Conservation (phyloP, 35 echinoderm and acorn worm species). For the Heliocidaris tuberculata region DNA sequence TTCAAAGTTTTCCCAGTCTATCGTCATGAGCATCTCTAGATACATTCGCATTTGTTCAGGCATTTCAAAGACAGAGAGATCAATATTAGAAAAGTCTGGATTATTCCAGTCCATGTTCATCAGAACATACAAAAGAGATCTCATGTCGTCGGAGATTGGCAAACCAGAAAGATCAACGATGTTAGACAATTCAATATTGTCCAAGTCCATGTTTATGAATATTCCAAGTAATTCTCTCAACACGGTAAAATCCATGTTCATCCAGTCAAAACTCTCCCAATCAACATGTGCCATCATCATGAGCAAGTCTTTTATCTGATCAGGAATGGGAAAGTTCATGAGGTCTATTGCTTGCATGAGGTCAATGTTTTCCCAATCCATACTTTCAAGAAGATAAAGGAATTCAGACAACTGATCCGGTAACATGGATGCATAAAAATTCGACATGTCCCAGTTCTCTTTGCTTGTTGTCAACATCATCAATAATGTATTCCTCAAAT, state of each 20-base stretch:
- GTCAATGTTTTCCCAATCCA: conserved; percentile 11
- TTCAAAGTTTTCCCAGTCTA: conserved; percentile 16
- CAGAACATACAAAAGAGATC: not conserved
- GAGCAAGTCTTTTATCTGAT: not conserved
- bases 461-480: not conserved
- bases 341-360: not conserved
- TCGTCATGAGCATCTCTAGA: not conserved
- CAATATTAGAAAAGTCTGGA: not conserved
- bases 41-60: not conserved
- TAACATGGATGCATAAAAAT: not conserved
- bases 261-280: conserved; percentile 13
- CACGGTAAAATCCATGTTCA: not conserved
- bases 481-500: not conserved
- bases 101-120: conserved; percentile 1
- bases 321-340: conserved; percentile 12
- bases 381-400: not conserved
- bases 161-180: conserved; percentile 22
- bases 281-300: not conserved
- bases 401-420: not conserved
- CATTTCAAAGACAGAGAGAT: not conserved
- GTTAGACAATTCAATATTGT: not conserved
- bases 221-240: not conserved
- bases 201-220: not conserved
- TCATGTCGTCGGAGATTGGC: not conserved
- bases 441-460: not conserved